A percentile compares a stretch with the other conserved stretches of the same genome.
Evolutionary conservation across 1,140 invertebrate species (phyloP).

Genomic region (Chelonus insularis): DNA sequence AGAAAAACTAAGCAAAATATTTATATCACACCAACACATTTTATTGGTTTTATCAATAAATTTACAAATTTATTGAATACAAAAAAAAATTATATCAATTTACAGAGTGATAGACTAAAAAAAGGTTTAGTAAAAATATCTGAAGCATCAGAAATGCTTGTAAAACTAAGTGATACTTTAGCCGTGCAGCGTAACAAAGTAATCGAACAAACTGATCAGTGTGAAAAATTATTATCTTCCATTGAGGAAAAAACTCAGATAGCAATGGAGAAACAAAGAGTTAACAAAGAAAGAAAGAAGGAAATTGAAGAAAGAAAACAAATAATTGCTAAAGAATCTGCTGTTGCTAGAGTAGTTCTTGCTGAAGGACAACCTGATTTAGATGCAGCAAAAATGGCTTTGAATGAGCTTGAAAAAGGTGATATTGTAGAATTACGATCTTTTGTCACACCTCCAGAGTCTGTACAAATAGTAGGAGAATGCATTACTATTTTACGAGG

Average conservation of each 20-base stretch:
- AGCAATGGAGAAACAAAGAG: conserved; percentile 74
- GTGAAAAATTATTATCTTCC: conserved; percentile 71
- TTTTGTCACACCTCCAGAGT: conserved; percentile 86
- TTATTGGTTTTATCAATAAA: conserved; percentile 80
- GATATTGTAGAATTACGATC: conserved; percentile 92
- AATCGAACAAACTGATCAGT: conserved; percentile 73
- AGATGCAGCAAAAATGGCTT: conserved; percentile 75
- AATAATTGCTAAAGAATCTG: conserved; percentile 77
- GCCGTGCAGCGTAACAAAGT: conserved; percentile 78
- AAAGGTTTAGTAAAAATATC: conserved; percentile 72
- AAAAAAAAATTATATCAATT: conserved; percentile 56
- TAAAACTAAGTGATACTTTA: conserved; percentile 73
- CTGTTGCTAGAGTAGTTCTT: conserved; percentile 77
- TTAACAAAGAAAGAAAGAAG: conserved; percentile 74
- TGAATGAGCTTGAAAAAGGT: conserved; percentile 80
- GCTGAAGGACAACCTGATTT: conserved; percentile 79
- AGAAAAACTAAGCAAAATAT: conserved; percentile 74
- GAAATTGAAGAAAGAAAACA: conserved; percentile 80
- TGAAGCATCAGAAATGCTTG: conserved; percentile 75
- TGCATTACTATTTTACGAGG: conserved; percentile 83
- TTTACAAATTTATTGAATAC: conserved; percentile 76
- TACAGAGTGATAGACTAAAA: conserved; percentile 50
- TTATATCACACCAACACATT: conserved; percentile 89
- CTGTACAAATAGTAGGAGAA: conserved; percentile 85
- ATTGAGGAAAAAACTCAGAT: conserved; percentile 67